Evolutionary conservation across 2,888 invertebrate species (phyloP).

Genomic region (Ormyrus thymus): DNA sequence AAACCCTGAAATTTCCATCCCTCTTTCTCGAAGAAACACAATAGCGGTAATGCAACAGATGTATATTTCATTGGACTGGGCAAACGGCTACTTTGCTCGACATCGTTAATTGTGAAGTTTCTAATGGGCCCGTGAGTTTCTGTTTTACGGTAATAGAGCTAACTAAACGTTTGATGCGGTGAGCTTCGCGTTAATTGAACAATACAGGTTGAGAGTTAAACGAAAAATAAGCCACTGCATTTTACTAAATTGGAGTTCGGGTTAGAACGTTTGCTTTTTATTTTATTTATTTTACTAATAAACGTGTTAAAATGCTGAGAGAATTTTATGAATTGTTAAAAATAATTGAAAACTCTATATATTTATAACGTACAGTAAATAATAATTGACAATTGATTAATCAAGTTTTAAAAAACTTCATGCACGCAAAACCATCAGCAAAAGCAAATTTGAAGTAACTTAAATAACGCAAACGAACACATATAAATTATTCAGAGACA

Average conservation of each 20-base stretch:
- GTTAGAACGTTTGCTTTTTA: neutral
- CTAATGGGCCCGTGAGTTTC: constrained; percentile 12
- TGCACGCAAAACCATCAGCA: no score
- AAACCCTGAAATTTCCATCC: neutral
- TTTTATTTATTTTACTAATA: neutral
- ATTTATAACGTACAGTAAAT: no score
- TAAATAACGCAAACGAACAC: no score
- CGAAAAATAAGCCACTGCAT: neutral
- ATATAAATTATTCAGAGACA: no score
- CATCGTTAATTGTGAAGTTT: constrained; percentile 18
- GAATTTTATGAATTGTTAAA: neutral
- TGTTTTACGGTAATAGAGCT: constrained; percentile 10
- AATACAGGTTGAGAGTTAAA: neutral
- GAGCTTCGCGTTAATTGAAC: constrained; percentile 11
- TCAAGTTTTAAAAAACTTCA: no score
- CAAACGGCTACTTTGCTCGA: neutral
- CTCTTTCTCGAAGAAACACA: neutral
- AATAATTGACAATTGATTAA: no score
- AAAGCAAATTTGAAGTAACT: no score
- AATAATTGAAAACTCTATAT: no score
- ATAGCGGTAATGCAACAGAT: neutral
- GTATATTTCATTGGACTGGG: neutral
- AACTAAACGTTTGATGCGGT: constrained; percentile 21
- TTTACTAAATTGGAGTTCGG: neutral
- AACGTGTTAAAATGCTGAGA: neutral